These are phyloP conservation scores for Dicranocentrus wangi DNA, from an alignment of 2,888 invertebrate species.

Conservation along the genomic window DNA sequence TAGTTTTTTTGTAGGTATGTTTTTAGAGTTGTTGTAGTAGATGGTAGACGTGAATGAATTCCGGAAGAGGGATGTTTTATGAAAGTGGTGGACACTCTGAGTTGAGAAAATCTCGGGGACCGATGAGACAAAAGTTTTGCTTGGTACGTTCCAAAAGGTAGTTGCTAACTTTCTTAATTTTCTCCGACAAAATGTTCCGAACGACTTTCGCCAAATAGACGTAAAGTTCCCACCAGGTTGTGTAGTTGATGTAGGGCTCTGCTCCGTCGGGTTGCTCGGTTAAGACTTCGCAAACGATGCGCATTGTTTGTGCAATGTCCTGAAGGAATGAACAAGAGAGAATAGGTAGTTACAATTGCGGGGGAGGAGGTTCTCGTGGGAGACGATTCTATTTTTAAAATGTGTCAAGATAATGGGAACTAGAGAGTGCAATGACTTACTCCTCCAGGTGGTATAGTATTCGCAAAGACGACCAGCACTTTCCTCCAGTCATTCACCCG, in stretches of 20 bases:
- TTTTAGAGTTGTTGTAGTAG: no score
- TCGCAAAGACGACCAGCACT: slow-evolving; percentile 64
- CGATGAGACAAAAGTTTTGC: slow-evolving; percentile 60
- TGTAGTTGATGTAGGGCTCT: slow-evolving; percentile 63
- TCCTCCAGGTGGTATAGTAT: slow-evolving; percentile 54
- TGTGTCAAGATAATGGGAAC: neutral
- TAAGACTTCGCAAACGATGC: slow-evolving; percentile 67
- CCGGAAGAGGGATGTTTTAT: no score
- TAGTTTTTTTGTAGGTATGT: no score
- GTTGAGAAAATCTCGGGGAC: slow-evolving; percentile 53
- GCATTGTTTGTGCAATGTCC: slow-evolving; percentile 67
- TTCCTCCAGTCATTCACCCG: slow-evolving; percentile 63
- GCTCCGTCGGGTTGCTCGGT: slow-evolving; percentile 68
- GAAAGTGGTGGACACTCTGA: slow-evolving; percentile 39
- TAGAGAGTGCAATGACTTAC: slow-evolving; percentile 32
- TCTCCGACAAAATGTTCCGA: slow-evolving; percentile 33
- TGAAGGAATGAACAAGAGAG: slow-evolving; percentile 32
- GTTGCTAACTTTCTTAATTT: slow-evolving; percentile 53
- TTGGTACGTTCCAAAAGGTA: slow-evolving; percentile 42
- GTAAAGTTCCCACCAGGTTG: slow-evolving; percentile 62
- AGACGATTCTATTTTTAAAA: no score
- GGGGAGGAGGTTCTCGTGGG: no score
- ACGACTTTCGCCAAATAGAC: slow-evolving; percentile 58
- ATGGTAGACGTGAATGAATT: no score
- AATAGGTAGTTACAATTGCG: no score